phyloP scores from a whole-genome alignment of 2,797 vertebrate genomes.

The Mus caroli region DNA sequence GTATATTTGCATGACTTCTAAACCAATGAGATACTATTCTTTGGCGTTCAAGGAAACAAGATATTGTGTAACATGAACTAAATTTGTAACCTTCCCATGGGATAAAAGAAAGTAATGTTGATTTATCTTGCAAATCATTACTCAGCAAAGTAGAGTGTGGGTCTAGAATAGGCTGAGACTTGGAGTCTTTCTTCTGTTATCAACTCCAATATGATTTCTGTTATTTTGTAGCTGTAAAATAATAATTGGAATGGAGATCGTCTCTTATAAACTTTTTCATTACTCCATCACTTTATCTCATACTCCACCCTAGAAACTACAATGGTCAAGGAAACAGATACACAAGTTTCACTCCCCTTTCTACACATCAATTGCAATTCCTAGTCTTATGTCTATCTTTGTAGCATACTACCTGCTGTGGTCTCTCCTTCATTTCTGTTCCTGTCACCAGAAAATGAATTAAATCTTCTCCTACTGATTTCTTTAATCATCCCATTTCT shows the following conservation, averaged over 20 bases:
- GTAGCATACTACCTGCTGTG: not conserved
- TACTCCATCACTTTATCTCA: not conserved
- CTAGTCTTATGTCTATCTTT: not conserved
- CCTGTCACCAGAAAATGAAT: not conserved
- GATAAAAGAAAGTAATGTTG: not conserved
- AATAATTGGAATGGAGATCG: not conserved
- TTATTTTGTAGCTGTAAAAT: not conserved
- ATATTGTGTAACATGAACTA: not conserved
- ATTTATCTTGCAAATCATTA: not conserved
- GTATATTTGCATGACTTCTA: not conserved
- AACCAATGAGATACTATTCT: too few relatives aligned
- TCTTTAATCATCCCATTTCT: not conserved
- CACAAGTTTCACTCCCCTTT: not conserved
- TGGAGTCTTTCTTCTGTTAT: not conserved
- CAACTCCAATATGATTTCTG: not conserved
- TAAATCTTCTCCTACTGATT: not conserved
- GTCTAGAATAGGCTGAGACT: not conserved
- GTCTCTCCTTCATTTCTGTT: not conserved
- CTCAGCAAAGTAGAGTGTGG: not conserved
- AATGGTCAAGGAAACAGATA: not conserved
- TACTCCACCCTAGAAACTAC: not conserved
- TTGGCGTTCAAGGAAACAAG: not conserved
- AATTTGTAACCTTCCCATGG: not conserved
- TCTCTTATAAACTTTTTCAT: not conserved
- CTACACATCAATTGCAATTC: not conserved